phyloP scores from a whole-genome alignment of 2,888 invertebrate genomes.

The Andrena dorsata region DNA sequence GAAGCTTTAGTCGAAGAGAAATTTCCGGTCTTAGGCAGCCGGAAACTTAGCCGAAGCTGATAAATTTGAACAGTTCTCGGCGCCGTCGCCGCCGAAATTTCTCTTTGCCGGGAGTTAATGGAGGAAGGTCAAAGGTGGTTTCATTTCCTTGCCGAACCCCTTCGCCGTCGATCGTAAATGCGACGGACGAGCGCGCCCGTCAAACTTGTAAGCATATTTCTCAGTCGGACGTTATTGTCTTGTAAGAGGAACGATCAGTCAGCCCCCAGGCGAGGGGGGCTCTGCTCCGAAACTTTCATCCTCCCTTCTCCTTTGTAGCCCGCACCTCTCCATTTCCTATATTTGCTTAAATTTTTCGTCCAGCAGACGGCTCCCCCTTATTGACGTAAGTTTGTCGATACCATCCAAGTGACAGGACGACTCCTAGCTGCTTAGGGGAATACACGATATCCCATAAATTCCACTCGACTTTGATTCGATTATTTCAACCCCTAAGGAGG shows the following conservation, averaged over 20 bases:
- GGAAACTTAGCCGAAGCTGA: conserved; percentile 47
- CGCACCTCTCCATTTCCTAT: not conserved
- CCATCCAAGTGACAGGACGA: too few relatives aligned
- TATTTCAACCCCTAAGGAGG: not conserved
- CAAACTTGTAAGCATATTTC: conserved; percentile 16
- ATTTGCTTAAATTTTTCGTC: conserved; percentile 30
- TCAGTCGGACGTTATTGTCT: not conserved
- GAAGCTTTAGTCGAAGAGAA: conserved; percentile 54
- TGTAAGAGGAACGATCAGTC: conserved; percentile 26
- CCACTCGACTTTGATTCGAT: not conserved
- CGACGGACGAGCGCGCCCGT: not conserved
- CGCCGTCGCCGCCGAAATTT: conserved; percentile 34
- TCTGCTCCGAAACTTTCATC: conserved; percentile 11
- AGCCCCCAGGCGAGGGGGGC: conserved; percentile 21
- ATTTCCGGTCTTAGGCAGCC: conserved; percentile 51
- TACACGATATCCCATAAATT: not conserved
- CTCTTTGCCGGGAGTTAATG: conserved; percentile 26
- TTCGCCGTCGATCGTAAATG: conserved; percentile 14
- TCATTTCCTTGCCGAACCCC: conserved; percentile 6
- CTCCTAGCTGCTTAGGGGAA: not conserved
- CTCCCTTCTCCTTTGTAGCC: not conserved
- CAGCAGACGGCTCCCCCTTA: not conserved
- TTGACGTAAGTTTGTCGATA: conserved; percentile 16
- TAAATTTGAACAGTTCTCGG: conserved; percentile 39
- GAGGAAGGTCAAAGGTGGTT: conserved; percentile 20